Evolutionary conservation across 2,113 vertebrate species (phyloP), one percentile per base, ranked within the genome.

Genomic region (Ascaphus truei): DNA sequence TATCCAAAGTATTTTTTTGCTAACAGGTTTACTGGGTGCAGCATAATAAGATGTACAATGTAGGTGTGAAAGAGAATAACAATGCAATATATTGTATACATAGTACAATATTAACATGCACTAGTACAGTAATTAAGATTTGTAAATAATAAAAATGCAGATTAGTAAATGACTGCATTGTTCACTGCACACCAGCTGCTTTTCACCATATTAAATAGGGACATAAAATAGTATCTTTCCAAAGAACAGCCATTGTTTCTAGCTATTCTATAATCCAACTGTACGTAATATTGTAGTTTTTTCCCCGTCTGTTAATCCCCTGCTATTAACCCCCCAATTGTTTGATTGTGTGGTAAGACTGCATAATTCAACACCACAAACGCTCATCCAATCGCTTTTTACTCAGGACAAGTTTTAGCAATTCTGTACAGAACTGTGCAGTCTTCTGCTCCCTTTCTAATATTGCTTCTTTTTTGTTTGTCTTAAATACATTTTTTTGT

Each of bases 261-360:
- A n/a, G n/a, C n/a, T n/a, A n/a, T n/a, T n/a, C n/a, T n/a, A 62
- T 62, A 22, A 7, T 48, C 41, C 23, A 43, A 48, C 23, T 59
- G 3, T 62, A 11, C 12, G 34, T 47, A 25, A n/a, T 27, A 45
- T 48, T 62, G 26, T 50, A 27, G 27, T 62, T 20, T 29, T 31
- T 18, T 27, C 47, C 48, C 48, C 60, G 41, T 34, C 9, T 48
- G 60, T 62, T 62, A 62, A 62, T 62, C 27, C 60, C 37, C 5
- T n/a, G 33, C 18, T 62, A 48, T 62, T 29, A 50, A 48, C 34
- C 60, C 48, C 26, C 43, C 34, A n/a, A 31, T 48, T 22, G 18
- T 62, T 48, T 47, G 13, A 12, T 48, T 20, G 16, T 6, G 33
- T 23, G 39, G 6, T n/a, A n/a, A n/a, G n/a, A n/a, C 20, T 5